Percentiles rank a stretch among this genome's conserved stretches.
Conservation (phyloP, 1,140 invertebrate species). For the Hyphantria cunea region DNA sequence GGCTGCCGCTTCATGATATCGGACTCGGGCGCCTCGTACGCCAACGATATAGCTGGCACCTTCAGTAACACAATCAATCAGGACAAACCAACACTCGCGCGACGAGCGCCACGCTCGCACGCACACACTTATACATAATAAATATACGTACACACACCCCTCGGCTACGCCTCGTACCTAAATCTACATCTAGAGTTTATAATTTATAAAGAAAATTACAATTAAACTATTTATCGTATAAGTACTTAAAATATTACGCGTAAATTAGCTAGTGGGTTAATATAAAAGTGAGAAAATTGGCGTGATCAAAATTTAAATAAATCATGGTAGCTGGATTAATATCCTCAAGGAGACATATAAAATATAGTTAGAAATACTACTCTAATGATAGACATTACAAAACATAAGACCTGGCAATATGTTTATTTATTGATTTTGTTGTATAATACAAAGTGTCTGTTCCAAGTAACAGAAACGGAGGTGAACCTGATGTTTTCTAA, state of each 20-base stretch:
- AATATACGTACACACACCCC: slow-evolving; percentile 46
- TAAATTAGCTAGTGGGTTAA: slow-evolving; percentile 53
- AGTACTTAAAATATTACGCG: slow-evolving; percentile 52
- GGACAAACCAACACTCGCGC: slow-evolving; percentile 62
- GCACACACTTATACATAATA: slow-evolving; percentile 44
- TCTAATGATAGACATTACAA: slow-evolving; percentile 63
- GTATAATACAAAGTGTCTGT: slow-evolving; percentile 44
- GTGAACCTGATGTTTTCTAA: slow-evolving; percentile 44
- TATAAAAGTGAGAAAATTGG: slow-evolving; percentile 61
- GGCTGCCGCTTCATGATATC: slow-evolving; percentile 99
- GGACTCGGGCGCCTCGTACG: slow-evolving; percentile 97
- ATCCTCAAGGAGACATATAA: slow-evolving; percentile 49
- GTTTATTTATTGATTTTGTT: slow-evolving; percentile 35
- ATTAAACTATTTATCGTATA: slow-evolving; percentile 45
- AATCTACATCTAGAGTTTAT: slow-evolving; percentile 56
- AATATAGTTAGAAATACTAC: slow-evolving; percentile 58
- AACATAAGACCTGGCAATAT: slow-evolving; percentile 57
- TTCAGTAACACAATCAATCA: slow-evolving; percentile 82
- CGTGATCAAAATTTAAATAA: slow-evolving; percentile 60
- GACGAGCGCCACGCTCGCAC: slow-evolving; percentile 38
- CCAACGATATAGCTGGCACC: slow-evolving; percentile 98
- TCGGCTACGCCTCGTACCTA: slow-evolving; percentile 41
- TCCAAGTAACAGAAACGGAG: slow-evolving; percentile 31
- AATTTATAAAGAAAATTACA: slow-evolving; percentile 43
- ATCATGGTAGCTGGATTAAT: slow-evolving; percentile 52